These are phyloP conservation scores for Drosophila chauvacae DNA, from an alignment of 1,140 invertebrate species.

Conservation along the genomic window DNA sequence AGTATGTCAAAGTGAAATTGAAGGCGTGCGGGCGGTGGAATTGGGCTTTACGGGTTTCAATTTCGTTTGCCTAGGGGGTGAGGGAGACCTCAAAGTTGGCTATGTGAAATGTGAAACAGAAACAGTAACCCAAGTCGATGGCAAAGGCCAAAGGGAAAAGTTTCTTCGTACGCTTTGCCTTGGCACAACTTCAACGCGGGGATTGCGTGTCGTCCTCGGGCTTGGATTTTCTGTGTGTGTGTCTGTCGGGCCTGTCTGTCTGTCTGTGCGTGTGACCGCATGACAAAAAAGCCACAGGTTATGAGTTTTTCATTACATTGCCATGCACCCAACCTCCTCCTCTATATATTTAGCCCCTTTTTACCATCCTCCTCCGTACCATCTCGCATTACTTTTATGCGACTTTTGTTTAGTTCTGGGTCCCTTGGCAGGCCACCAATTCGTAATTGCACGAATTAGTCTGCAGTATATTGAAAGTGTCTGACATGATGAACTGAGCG, in stretches of 20 bases:
- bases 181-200: slow-evolving; percentile 37
- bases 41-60: slow-evolving; percentile 65
- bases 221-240: slow-evolving; percentile 8
- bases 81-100: slow-evolving; percentile 44
- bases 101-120: slow-evolving; percentile 73
- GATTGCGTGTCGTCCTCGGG: slow-evolving; percentile 36
- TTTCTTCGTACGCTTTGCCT: slow-evolving; percentile 21
- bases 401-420: slow-evolving; percentile 55
- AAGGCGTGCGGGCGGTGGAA: slow-evolving; percentile 19
- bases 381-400: slow-evolving; percentile 47
- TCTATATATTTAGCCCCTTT: background rate
- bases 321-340: slow-evolving; percentile 25
- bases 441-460: slow-evolving; percentile 53
- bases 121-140: slow-evolving; percentile 40
- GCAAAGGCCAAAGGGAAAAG: slow-evolving; percentile 44
- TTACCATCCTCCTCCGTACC: background rate
- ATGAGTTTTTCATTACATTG: slow-evolving; percentile 78
- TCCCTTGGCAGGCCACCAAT: slow-evolving; percentile 62
- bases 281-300: slow-evolving; percentile 78
- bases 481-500: slow-evolving; percentile 32
- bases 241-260: slow-evolving; percentile 12
- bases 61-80: slow-evolving; percentile 39
- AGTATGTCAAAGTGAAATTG: slow-evolving; percentile 55
- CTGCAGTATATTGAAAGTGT: slow-evolving; percentile 29
- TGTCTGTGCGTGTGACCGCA: slow-evolving; percentile 71